Conservation (phyloP, 2,113 vertebrate genomes). For the Phaethon lepturus region DNA sequence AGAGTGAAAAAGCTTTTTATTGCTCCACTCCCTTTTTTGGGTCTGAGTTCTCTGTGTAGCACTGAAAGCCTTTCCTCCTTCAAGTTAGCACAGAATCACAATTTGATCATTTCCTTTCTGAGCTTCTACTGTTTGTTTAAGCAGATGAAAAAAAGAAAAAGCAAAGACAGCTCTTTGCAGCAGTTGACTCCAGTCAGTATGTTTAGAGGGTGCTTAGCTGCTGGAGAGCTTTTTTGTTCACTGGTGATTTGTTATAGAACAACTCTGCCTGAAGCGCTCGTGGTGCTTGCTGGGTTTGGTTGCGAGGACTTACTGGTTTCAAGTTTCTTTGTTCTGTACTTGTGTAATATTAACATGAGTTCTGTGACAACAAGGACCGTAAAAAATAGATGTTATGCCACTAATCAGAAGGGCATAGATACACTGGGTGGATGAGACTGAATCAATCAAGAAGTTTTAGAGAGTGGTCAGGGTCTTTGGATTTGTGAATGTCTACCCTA, state of each 20-base stretch:
- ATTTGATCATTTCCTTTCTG: conserved; percentile 23
- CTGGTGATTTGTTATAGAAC: not conserved
- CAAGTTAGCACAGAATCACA: not conserved
- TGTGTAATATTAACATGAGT: not conserved
- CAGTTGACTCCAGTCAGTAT: not conserved
- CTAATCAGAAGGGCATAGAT: not conserved
- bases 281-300: not conserved
- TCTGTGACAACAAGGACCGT: not conserved
- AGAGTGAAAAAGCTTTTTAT: not conserved
- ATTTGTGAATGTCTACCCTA: not conserved
- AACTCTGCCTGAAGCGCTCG: not conserved
- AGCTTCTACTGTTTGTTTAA: conserved; percentile 1
- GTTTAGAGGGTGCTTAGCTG: not conserved
- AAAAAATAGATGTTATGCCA: not conserved
- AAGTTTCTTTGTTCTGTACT: not conserved
- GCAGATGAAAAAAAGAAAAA: not conserved
- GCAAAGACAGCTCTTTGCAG: not conserved
- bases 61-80: not conserved
- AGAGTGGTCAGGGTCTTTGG: not conserved
- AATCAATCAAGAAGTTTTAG: not conserved
- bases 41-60: not conserved
- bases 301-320: not conserved
- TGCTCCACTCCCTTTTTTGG: not conserved
- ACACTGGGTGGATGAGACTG: not conserved
- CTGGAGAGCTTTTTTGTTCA: not conserved